These are phyloP conservation scores for Panulirus ornatus DNA, from an alignment of 1,140 invertebrate species.

Conservation along the genomic window DNA sequence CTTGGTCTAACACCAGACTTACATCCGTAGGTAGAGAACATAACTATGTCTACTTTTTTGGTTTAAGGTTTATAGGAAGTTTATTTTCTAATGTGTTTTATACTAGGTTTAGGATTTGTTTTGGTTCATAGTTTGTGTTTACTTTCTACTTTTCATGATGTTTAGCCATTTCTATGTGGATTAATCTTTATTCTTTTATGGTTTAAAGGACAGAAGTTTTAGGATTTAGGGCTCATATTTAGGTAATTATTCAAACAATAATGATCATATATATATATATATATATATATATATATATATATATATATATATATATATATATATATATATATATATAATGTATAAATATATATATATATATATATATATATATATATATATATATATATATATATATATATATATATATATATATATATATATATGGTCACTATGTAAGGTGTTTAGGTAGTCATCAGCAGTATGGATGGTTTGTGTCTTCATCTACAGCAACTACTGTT, in stretches of 20 bases:
- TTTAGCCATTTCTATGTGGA: not conserved
- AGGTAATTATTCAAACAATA: no score
- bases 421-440: not conserved
- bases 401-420: constrained; percentile 16
- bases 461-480: not conserved
- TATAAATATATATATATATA: constrained; percentile 35
- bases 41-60: no score
- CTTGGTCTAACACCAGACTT: no score
- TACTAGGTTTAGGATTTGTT: no score
- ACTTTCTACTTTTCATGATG: not conserved
- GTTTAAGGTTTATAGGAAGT: not conserved
- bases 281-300: constrained; percentile 20
- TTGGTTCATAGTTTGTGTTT: not conserved
- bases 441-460: not conserved
- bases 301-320: constrained; percentile 29
- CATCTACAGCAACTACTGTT: no score
- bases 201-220: not conserved
- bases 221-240: not conserved
- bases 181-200: constrained; percentile 8
- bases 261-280: constrained; percentile 30
- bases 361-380: constrained; percentile 15
- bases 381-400: constrained; percentile 39
- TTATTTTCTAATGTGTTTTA: not conserved
- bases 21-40: no score
- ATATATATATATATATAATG: not conserved